Base-by-base conservation (phyloP, 2,797 vertebrate genomes). In the Sorex maritimensis region DNA sequence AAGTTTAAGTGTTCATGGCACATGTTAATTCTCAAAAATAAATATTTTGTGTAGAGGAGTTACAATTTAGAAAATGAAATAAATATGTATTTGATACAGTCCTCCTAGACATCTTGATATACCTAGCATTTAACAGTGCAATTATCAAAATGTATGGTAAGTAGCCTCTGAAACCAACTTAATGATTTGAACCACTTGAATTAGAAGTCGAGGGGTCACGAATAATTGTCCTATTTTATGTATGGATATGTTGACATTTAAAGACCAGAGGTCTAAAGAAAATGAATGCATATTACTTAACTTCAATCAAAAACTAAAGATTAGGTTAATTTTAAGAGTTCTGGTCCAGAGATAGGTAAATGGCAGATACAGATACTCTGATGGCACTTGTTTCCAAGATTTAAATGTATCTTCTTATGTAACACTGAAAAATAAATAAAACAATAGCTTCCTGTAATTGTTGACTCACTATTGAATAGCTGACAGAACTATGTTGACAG, bases 1-100 rank as follows among this genome's bases (percentile, higher is more conserved):
- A 90, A 91, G 44, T 96, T 94, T 92, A 87, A 94, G 7, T 94
- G 85, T 94, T 94, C 61, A 84, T 92, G 92, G 21, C 81, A 94
- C 84, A 87, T 94, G 71, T 94, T 95, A 75, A 38, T 87, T 55
- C n/a, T 93, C 26, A 90, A 86, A 94, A 65, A 72, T 91, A 21
- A 71, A 65, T 88, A 74, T 96, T 71, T 68, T 92, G 14, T 93
- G 89, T 55, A 89, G 38, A 74, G 34, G 28, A 89, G 38, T 6
- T 69, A 10, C 83, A 88, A 77, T 81, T 15, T 3, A 89, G 73
- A 83, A 86, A 13, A 23, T 38, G 8, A 65, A 77, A 94, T 88
- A 94, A 90, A 63, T 88, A 73, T 68, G 46, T 30, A 19, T 75
- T 78, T 94, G 72, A 78, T 91, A 77, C 73, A 41, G 15, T 86